A percentile compares a stretch with the other conserved stretches of the same genome.
Conservation (phyloP, 2,113 vertebrate genomes). For the Eupsittula cactorum region DNA sequence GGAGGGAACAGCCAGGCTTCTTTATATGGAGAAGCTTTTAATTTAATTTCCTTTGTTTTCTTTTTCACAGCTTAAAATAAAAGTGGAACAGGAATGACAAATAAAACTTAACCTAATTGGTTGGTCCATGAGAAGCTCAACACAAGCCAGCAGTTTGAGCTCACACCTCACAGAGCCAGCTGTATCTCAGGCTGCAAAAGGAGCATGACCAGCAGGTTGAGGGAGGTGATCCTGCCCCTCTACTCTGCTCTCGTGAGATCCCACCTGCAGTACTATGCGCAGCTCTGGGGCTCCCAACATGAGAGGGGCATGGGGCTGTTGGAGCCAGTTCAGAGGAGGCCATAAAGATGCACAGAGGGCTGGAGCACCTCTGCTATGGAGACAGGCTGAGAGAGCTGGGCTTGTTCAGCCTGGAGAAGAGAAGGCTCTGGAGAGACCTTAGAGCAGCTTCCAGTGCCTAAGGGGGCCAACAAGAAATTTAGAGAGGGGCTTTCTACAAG, state of each 20-base stretch:
- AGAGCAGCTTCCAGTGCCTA: not conserved
- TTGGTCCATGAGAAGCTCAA: not conserved
- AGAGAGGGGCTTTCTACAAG: not conserved
- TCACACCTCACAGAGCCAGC: not conserved
- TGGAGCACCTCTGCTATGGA: not conserved
- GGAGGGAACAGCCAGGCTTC: not conserved
- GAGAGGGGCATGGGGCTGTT: not conserved
- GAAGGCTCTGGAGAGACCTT: not conserved
- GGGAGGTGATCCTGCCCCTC: not conserved
- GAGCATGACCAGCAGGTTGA: not conserved
- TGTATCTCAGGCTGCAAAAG: not conserved
- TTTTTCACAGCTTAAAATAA: not conserved
- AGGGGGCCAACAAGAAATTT: not conserved
- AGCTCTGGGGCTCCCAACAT: not conserved
- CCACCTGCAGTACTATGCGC: not conserved
- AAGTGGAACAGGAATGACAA: not conserved
- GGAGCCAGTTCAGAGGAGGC: not conserved
- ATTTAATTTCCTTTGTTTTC: not conserved
- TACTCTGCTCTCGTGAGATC: not conserved
- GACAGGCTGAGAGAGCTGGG: not conserved
- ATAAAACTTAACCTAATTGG: not conserved
- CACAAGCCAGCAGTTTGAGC: too few species aligned
- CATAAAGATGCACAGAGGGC: not conserved
- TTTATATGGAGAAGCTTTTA: not conserved
- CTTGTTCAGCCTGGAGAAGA: not conserved